Evolutionary conservation across 2,888 invertebrate species (phyloP).

Genomic region (Patella ulyssiponensis): DNA sequence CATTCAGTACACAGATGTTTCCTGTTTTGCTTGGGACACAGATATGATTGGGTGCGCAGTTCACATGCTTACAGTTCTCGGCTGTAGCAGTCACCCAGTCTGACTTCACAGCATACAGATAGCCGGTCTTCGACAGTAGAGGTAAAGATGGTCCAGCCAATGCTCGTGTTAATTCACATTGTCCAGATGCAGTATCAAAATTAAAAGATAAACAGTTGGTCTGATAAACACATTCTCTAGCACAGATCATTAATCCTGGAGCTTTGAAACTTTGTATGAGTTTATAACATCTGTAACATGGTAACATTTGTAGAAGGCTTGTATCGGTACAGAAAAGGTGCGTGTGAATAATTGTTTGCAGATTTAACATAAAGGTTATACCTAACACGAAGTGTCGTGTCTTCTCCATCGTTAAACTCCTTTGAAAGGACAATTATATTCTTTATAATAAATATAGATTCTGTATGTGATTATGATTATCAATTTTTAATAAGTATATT

Average conservation of each 20-base stretch:
- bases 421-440: too few relatives aligned
- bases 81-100: neutral
- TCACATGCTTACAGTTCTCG: neutral
- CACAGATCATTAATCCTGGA: neutral
- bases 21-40: neutral
- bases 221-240: constrained; percentile 8
- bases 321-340: too few relatives aligned
- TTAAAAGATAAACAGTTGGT: neutral
- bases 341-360: too few relatives aligned
- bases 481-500: too few relatives aligned
- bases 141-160: neutral
- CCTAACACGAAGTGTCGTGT: too few relatives aligned
- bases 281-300: too few relatives aligned
- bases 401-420: too few relatives aligned
- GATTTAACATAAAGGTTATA: too few relatives aligned
- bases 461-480: too few relatives aligned
- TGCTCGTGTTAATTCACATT: neutral
- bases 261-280: too few relatives aligned
- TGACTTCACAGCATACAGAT: neutral
- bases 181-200: neutral
- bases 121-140: neutral
- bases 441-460: too few relatives aligned
- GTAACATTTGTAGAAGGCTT: too few relatives aligned
- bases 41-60: neutral
- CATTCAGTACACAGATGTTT: neutral